Percentiles rank a stretch among this genome's conserved stretches.
Conservation (phyloP, 2,113 vertebrate genomes). For the Rhinoderma darwinii region DNA sequence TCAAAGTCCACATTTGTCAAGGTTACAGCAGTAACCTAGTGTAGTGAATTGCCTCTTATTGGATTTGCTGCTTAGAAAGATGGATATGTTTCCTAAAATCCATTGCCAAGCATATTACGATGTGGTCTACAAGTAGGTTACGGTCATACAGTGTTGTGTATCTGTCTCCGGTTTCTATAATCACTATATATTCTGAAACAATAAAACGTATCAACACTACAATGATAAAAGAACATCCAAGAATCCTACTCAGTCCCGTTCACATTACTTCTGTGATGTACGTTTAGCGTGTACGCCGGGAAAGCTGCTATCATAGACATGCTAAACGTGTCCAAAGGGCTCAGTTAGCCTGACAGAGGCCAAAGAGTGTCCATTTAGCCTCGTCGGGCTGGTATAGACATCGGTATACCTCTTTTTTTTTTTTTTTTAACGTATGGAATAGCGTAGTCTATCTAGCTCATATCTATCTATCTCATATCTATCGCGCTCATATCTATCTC, state of each 20-base stretch:
- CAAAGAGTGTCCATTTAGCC: too few species aligned
- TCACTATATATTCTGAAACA: not conserved
- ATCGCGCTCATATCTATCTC: too few species aligned
- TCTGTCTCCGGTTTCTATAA: not conserved
- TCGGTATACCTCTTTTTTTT: too few species aligned
- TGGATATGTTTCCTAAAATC: conserved; percentile 58
- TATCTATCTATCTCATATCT: too few species aligned
- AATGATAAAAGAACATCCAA: not conserved
- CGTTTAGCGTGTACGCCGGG: too few species aligned
- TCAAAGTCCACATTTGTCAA: conserved; percentile 57
- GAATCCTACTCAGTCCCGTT: not conserved
- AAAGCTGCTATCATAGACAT: too few species aligned
- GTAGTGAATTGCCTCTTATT: conserved; percentile 53
- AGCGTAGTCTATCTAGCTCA: too few species aligned
- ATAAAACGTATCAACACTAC: not conserved
- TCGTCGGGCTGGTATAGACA: too few species aligned
- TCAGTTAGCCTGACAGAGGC: too few species aligned
- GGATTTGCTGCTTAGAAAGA: conserved; percentile 54
- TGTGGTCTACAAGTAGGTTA: conserved; percentile 40
- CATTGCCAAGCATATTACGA: conserved; percentile 15
- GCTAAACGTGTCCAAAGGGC: too few species aligned
- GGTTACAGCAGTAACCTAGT: conserved; percentile 47
- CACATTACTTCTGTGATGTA: too few species aligned
- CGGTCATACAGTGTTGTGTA: not conserved
- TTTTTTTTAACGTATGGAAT: too few species aligned